These are phyloP conservation scores for Pangasius mekongensis DNA, from an alignment of 2,797 vertebrate genomes.

Conservation along the genomic window DNA sequence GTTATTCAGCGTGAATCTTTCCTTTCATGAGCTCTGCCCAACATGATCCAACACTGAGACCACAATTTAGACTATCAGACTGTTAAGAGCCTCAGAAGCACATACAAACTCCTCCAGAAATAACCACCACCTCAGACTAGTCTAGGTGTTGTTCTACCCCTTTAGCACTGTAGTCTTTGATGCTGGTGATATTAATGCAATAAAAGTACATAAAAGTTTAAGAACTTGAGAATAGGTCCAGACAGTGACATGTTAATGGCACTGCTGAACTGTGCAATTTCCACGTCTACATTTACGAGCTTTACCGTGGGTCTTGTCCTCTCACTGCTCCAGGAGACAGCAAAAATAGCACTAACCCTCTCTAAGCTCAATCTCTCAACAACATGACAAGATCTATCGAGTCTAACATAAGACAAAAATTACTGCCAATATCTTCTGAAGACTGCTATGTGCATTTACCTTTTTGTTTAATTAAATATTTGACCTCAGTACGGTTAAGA, in stretches of 20 bases:
- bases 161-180: background rate
- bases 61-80: background rate
- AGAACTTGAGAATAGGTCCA: slow-evolving; percentile 1
- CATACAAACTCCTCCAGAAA: background rate
- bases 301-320: background rate
- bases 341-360: background rate
- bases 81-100: background rate
- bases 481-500: background rate
- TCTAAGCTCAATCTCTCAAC: background rate
- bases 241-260: slow-evolving; percentile 46
- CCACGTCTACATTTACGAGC: slow-evolving; percentile 38
- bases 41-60: background rate
- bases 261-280: slow-evolving; percentile 49
- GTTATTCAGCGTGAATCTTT: background rate
- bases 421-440: background rate
- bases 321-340: background rate
- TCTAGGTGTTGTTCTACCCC: background rate
- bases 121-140: background rate
- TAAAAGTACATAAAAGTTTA: background rate
- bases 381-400: slow-evolving; percentile 5
- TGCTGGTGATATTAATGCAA: slow-evolving; percentile 13
- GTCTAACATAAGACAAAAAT: background rate
- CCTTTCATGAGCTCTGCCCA: background rate
- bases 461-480: background rate
- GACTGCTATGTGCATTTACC: background rate